Evolutionary conservation across 2,113 vertebrate genomes (phyloP), one percentile per base, ranked within the genome.

Genomic region (Condylura cristata): DNA sequence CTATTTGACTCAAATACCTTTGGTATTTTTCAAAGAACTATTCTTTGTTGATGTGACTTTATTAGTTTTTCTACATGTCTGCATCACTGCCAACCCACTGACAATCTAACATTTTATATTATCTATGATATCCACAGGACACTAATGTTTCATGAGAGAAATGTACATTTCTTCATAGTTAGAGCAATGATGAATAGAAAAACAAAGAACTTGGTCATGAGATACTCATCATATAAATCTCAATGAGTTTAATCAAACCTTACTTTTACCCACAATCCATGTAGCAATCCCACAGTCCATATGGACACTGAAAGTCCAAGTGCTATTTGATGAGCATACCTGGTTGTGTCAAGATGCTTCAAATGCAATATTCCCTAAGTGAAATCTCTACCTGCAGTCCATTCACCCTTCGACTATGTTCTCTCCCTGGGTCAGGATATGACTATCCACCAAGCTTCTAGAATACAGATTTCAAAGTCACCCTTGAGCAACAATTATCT

Each of bases 271-370:
- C 18, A 13, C 30, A 88, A n/a, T n/a, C 26, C 44, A 34, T 17
- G 20, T 41, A 46, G 28, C 2, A 51, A 26, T 10, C 80, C 28
- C 32, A 34, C 1, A 48, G 34, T 14, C 26, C 51, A 39, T 0
- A 70, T n/a, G n/a, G n/a, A n/a, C 6, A 41, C 32, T 70, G 24
- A 76, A 71, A 37, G 8, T 18, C 7, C 18, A 61, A 1, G 34
- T 68, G 12, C 0, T 9, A 9, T 1, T 0, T 11, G 28, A n/a
- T 53, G 1, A 10, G 60, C 13, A 3, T 7, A 58, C 60, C 41
- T 74, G 12, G 18, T 30, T 12, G 14, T 17, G 83, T 37, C 14
- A 3, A 24, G 16, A 41, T 37, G 6, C 14, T 37, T 48, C 28
- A 28, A 80, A 63, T 5, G 65, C 13, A 7, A 28, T 60, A 14